These are phyloP conservation scores for Drosophila histrio DNA, from an alignment of 2,888 invertebrate species.

Conservation along the genomic window DNA sequence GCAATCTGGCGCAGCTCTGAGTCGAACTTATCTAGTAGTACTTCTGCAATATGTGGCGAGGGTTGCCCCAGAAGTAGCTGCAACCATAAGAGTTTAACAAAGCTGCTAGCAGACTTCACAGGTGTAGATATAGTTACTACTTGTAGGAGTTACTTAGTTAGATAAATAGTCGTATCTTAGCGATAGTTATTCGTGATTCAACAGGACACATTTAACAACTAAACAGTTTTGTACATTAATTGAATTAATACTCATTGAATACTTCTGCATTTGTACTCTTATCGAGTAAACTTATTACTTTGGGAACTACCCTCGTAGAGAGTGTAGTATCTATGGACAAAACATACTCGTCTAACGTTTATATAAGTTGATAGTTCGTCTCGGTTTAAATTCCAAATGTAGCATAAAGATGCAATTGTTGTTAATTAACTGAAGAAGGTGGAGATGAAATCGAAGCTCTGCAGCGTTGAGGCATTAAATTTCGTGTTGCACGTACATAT, in stretches of 20 bases:
- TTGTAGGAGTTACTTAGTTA: too few relatives aligned
- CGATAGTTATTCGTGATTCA: too few relatives aligned
- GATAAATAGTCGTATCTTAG: too few relatives aligned
- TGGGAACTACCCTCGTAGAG: not conserved
- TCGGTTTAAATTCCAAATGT: slow-evolving; percentile 26
- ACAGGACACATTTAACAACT: too few relatives aligned
- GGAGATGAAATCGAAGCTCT: not conserved
- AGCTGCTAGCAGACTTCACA: too few relatives aligned
- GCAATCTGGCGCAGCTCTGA: slow-evolving; percentile 24
- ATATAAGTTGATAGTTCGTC: slow-evolving; percentile 19
- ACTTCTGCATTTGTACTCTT: too few relatives aligned
- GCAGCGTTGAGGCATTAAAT: not conserved
- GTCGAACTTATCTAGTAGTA: slow-evolving; percentile 35
- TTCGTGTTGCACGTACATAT: slow-evolving; percentile 41
- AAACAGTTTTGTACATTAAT: too few relatives aligned
- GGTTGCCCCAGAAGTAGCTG: not conserved
- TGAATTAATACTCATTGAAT: too few relatives aligned
- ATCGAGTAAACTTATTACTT: not conserved
- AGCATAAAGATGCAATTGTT: slow-evolving; percentile 36
- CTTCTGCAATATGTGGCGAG: slow-evolving; percentile 6
- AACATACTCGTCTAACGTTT: not conserved
- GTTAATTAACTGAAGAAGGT: slow-evolving; percentile 35
- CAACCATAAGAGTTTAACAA: not conserved
- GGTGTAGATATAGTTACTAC: too few relatives aligned
- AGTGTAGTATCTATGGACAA: not conserved